Evolutionary conservation across 2,888 invertebrate species (phyloP).

Genomic region (Trichacis sp.): DNA sequence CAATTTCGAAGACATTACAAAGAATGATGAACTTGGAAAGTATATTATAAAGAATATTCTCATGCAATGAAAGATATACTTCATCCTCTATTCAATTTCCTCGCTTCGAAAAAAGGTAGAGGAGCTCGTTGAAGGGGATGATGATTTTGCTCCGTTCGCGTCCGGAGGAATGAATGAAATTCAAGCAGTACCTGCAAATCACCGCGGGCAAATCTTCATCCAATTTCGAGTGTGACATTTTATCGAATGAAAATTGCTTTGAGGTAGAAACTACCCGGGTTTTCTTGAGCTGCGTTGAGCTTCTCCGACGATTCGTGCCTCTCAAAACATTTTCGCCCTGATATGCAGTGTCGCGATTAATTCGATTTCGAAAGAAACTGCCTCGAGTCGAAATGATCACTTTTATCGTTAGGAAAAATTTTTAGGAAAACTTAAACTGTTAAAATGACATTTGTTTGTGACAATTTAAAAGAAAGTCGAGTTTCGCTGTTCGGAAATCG

Average conservation of each 20-base stretch:
- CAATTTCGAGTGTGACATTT: slow-evolving; percentile 34
- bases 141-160: slow-evolving; percentile 27
- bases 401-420: no score
- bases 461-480: no score
- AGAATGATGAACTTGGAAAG: slow-evolving; percentile 14
- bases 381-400: no score
- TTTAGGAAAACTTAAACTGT: no score
- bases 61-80: slow-evolving; percentile 9
- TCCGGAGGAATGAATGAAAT: slow-evolving; percentile 28
- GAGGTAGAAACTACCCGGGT: slow-evolving; percentile 21
- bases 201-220: slow-evolving; percentile 29
- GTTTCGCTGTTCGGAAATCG: no score
- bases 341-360: slow-evolving; percentile 22
- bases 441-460: no score
- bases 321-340: slow-evolving; percentile 24
- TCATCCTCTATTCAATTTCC: slow-evolving; percentile 26
- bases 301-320: slow-evolving; percentile 22
- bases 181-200: slow-evolving; percentile 19
- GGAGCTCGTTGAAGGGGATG: slow-evolving; percentile 16
- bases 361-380: no score
- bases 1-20: slow-evolving; percentile 8
- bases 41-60: slow-evolving; percentile 11
- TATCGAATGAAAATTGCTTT: slow-evolving; percentile 31
- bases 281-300: slow-evolving; percentile 9
- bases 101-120: slow-evolving; percentile 18